Evolutionary conservation across 2,888 invertebrate genomes (phyloP).

Genomic region (Petrolisthes manimaculis): DNA sequence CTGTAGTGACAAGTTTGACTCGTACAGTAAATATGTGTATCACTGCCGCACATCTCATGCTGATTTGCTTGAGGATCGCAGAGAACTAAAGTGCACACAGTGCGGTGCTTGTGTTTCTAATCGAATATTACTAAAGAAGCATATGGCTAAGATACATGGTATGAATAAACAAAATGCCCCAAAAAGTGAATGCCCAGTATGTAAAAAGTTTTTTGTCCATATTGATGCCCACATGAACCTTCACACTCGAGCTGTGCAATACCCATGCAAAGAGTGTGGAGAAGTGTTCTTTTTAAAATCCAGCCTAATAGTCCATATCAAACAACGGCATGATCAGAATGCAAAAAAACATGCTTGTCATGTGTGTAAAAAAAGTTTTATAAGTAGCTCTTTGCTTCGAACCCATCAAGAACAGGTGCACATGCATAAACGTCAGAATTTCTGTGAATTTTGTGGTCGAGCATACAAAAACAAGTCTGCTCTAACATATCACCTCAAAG

Average conservation of each 20-base stretch:
- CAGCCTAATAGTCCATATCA: slow-evolving; percentile 44
- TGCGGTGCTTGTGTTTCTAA: slow-evolving; percentile 37
- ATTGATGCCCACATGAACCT: slow-evolving; percentile 55
- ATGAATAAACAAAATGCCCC: slow-evolving; percentile 29
- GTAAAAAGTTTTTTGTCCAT: slow-evolving; percentile 54
- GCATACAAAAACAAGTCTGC: slow-evolving; percentile 53
- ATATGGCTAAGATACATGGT: slow-evolving; percentile 37
- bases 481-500: slow-evolving; percentile 48
- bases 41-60: slow-evolving; percentile 50
- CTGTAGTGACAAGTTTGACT: slow-evolving; percentile 29
- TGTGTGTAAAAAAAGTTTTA: slow-evolving; percentile 41
- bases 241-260: slow-evolving; percentile 55
- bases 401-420: slow-evolving; percentile 51
- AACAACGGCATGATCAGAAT: slow-evolving; percentile 36
- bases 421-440: slow-evolving; percentile 37
- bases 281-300: slow-evolving; percentile 54
- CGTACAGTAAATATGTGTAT: slow-evolving; percentile 52
- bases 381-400: slow-evolving; percentile 33
- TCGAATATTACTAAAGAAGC: slow-evolving; percentile 36
- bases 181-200: slow-evolving; percentile 47
- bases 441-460: slow-evolving; percentile 46
- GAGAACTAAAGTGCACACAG: slow-evolving; percentile 25
- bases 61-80: slow-evolving; percentile 43
- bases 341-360: slow-evolving; percentile 32
- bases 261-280: slow-evolving; percentile 45